Evolutionary conservation across 2,888 invertebrate species (phyloP), one percentile per base, ranked within the genome.

Genomic region (Cephonodes hylas): DNA sequence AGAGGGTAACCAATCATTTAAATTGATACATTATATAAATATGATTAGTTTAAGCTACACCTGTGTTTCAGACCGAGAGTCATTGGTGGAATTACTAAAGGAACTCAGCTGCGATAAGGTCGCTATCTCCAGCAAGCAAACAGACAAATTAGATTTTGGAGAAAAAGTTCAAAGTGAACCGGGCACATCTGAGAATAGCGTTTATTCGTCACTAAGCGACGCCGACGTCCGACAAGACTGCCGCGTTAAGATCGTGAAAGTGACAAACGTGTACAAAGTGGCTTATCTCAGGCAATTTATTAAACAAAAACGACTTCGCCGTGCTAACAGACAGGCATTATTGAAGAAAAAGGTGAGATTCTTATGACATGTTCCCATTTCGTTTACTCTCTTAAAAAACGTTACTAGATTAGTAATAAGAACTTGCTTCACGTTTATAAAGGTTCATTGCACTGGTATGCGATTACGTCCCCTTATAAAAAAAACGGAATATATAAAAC

Each of bases 241-340:
- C 68, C 82, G 80, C 42, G 83, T 91, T 60, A 90, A 89, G 72
- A 86, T 92, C 59, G 83, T 91, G 57, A 86, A 86, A 80, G 88
- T 91, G 45, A 91, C 90, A 60, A 91, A 89, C 66, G 87, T 91
- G 18, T 91, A 89, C 75, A 89, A 86, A 77, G 85, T 91, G 23
- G 86, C 90, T 23, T 89, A 86, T 73, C 82, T 90, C 42, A 89
- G 83, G 66, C 84, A 89, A 69, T 89, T 84, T 70, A 88, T 90
- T 66, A 90, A 88, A 73, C 89, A 88, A 66, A 91, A 84, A 70
- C 81, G 82, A 66, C 64, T 88, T 56, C 79, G 86, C 22, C 81
- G 86, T 42, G 87, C 87, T 1, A 85, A 74, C 38, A 87, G 82
- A 63, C 84, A 86, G 42, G 85, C 88, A 1, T 48, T 85, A 34